Conservation (phyloP, 2,888 invertebrate genomes). For the Chrysolina americana region DNA sequence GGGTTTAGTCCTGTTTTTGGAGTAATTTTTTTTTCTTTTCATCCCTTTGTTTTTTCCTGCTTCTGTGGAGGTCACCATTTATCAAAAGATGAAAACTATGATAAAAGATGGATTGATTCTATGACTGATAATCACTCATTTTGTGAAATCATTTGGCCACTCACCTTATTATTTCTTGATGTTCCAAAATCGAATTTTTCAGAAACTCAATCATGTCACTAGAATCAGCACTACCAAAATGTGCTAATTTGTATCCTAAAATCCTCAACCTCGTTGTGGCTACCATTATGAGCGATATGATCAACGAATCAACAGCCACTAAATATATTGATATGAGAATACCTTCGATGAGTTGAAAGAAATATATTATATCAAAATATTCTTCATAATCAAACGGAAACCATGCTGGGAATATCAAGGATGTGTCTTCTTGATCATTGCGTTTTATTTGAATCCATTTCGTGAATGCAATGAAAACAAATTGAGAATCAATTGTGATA, state of each 20-base stretch:
- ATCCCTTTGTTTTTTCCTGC: too few relatives aligned
- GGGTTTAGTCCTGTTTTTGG: too few relatives aligned
- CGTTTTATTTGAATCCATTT: background rate
- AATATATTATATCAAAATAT: background rate
- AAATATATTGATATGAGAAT: background rate
- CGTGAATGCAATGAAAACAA: background rate
- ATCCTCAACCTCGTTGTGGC: background rate
- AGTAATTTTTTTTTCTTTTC: too few relatives aligned
- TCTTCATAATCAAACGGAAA: constrained; percentile 4
- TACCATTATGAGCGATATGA: background rate
- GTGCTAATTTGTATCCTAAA: constrained; percentile 1
- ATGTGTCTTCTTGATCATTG: background rate
- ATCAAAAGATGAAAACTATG: too few relatives aligned
- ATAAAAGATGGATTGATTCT: too few relatives aligned
- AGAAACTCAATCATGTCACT: background rate
- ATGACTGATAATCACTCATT: too few relatives aligned
- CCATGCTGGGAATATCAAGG: constrained; percentile 7
- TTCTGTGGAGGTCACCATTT: too few relatives aligned
- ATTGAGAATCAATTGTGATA: background rate
- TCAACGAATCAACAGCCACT: background rate
- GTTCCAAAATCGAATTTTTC: background rate
- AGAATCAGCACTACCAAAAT: background rate
- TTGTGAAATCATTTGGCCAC: too few relatives aligned
- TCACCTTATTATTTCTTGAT: constrained; percentile 17
- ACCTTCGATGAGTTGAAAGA: background rate